Percentiles rank a stretch among this genome's conserved stretches.
Conservation (phyloP, 2,888 invertebrate species). For the Dryobotodes eremita region DNA sequence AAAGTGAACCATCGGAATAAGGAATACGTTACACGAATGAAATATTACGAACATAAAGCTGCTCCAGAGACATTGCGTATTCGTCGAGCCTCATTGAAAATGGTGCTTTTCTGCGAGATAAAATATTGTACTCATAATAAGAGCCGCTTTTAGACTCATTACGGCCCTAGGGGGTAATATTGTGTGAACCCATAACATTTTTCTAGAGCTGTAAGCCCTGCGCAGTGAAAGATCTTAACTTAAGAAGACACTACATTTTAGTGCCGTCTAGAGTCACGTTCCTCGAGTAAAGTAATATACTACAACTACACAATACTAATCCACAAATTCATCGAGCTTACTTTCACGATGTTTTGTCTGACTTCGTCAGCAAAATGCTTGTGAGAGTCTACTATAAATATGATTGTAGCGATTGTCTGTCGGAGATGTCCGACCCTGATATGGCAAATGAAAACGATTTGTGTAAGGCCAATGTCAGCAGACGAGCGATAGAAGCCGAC, state of each 20-base stretch:
- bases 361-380: constrained; percentile 35
- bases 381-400: constrained; percentile 21
- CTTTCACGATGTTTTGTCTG: constrained; percentile 36
- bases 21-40: constrained; percentile 53
- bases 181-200: constrained; percentile 46
- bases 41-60: constrained; percentile 62
- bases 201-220: constrained; percentile 36
- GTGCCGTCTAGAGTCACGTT: constrained; percentile 47
- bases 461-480: constrained; percentile 55
- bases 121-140: constrained; percentile 42
- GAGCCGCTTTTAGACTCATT: constrained; percentile 46
- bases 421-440: constrained; percentile 61
- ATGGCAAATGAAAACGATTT: constrained; percentile 60
- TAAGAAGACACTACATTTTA: constrained; percentile 56
- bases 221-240: constrained; percentile 39
- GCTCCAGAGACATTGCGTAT: constrained; percentile 57
- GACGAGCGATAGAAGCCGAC: constrained; percentile 9
- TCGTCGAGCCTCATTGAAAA: constrained; percentile 60
- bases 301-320: constrained; percentile 24
- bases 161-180: constrained; percentile 45
- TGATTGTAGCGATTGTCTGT: constrained; percentile 40
- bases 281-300: constrained; percentile 23
- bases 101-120: constrained; percentile 37
- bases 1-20: constrained; percentile 46
- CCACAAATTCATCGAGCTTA: constrained; percentile 31